phyloP scores from a whole-genome alignment of 2,888 invertebrate species.

The Petrolisthes manimaculis region DNA sequence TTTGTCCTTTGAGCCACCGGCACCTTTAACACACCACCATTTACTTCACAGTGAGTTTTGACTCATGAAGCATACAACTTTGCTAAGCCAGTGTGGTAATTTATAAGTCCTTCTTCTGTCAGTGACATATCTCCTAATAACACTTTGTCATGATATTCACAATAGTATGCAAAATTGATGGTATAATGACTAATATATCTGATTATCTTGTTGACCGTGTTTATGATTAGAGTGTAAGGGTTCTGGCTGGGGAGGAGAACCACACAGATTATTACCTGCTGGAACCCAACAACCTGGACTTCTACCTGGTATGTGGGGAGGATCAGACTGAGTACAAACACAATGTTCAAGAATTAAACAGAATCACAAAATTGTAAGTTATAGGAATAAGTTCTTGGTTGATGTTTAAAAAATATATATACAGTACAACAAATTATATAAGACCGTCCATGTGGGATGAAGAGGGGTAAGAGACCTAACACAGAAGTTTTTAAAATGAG shows the following conservation, averaged over 20 bases:
- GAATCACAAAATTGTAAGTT: constrained; percentile 43
- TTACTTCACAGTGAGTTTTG: too few relatives aligned
- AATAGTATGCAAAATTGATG: too few relatives aligned
- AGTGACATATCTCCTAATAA: too few relatives aligned
- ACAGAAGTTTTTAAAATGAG: neutral
- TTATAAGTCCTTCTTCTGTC: too few relatives aligned
- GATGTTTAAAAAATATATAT: neutral
- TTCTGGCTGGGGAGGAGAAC: constrained; percentile 40
- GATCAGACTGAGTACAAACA: constrained; percentile 40
- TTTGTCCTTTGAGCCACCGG: too few relatives aligned
- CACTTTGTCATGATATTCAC: too few relatives aligned
- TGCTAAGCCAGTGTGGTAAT: too few relatives aligned
- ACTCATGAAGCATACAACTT: too few relatives aligned
- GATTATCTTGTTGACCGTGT: too few relatives aligned
- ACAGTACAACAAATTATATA: neutral
- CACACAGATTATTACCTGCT: constrained; percentile 28
- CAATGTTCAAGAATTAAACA: constrained; percentile 42
- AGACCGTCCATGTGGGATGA: neutral
- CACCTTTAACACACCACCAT: too few relatives aligned
- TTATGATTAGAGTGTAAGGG: constrained; percentile 30
- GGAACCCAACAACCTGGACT: constrained; percentile 39
- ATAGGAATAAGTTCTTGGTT: neutral
- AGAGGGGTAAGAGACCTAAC: neutral
- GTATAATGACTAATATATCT: too few relatives aligned
- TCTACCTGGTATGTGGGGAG: constrained; percentile 43